These are phyloP conservation scores for Hirtodrosophila duncani DNA, from an alignment of 2,888 invertebrate genomes.

Conservation along the genomic window DNA sequence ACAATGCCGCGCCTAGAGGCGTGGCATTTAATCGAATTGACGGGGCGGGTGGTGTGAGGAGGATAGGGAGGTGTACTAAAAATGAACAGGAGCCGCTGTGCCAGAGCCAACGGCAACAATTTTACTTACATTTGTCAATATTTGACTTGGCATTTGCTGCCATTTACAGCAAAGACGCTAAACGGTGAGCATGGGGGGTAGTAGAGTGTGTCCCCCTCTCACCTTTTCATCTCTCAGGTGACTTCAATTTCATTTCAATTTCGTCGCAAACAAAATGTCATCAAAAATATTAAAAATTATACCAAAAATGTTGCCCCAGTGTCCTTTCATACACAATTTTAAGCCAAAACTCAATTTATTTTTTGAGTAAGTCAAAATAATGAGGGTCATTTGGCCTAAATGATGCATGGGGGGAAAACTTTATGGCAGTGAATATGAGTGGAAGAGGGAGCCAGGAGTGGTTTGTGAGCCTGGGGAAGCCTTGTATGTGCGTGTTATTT, in stretches of 20 bases:
- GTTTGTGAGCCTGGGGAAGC: conserved; percentile 14
- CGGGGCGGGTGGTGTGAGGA: conserved; percentile 11
- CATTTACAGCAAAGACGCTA: conserved; percentile 38
- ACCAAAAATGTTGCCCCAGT: conserved; percentile 6
- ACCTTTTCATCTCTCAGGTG: conserved; percentile 42
- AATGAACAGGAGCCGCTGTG: too few relatives aligned
- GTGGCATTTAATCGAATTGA: conserved; percentile 62
- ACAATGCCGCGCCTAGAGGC: conserved; percentile 40
- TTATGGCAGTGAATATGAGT: conserved; percentile 8
- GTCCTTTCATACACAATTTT: conserved; percentile 39
- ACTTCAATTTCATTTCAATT: conserved; percentile 67
- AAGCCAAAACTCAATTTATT: conserved; percentile 71
- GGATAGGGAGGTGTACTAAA: background rate
- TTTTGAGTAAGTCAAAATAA: conserved; percentile 68
- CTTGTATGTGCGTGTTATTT: conserved; percentile 47
- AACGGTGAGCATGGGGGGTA: background rate
- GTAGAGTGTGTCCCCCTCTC: background rate
- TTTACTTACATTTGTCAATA: conserved; percentile 67
- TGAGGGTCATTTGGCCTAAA: conserved; percentile 74
- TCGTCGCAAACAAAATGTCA: conserved; percentile 39
- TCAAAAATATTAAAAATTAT: conserved; percentile 26
- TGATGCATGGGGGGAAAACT: conserved; percentile 31
- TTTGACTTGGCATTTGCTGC: conserved; percentile 66
- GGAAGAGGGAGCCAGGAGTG: background rate
- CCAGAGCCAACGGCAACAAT: background rate